A percentile compares a stretch with the other conserved stretches of the same genome.
These are phyloP conservation scores for Monopis laevigella DNA, from an alignment of 2,888 invertebrate genomes.

Conservation along the genomic window DNA sequence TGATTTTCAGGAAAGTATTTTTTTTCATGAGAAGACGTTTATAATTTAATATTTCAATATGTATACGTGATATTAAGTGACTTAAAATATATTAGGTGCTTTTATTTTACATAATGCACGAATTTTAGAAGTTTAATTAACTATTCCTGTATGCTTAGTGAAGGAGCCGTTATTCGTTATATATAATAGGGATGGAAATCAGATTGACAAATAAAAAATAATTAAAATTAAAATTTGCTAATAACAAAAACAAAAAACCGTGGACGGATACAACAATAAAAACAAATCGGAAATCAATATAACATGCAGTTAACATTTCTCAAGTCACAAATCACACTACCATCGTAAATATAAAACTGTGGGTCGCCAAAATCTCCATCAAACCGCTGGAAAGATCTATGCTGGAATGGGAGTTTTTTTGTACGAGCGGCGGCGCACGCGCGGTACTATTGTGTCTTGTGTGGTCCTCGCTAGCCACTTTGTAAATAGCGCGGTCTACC, in stretches of 20 bases:
- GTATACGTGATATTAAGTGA: too few species aligned
- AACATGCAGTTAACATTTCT: constrained; percentile 59
- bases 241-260: too few species aligned
- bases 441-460: constrained; percentile 66
- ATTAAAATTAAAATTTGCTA: constrained; percentile 5
- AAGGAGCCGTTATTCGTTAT: too few species aligned
- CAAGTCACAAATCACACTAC: constrained; percentile 67
- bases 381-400: constrained; percentile 53
- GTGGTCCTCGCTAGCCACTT: constrained; percentile 67
- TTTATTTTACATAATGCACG: too few species aligned
- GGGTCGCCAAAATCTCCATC: constrained; percentile 42
- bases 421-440: constrained; percentile 56
- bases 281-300: constrained; percentile 42
- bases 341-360: constrained; percentile 44
- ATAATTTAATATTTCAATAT: too few species aligned
- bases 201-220: constrained; percentile 6
- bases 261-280: constrained; percentile 10
- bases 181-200: too few species aligned
- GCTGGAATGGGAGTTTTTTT: constrained; percentile 58
- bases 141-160: too few species aligned
- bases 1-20: too few species aligned
- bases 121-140: too few species aligned
- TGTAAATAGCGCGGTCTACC: constrained; percentile 69
- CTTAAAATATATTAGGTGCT: too few species aligned
- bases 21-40: too few species aligned